phyloP scores from a whole-genome alignment of 2,888 invertebrate species.

The Polia nebulosa region DNA sequence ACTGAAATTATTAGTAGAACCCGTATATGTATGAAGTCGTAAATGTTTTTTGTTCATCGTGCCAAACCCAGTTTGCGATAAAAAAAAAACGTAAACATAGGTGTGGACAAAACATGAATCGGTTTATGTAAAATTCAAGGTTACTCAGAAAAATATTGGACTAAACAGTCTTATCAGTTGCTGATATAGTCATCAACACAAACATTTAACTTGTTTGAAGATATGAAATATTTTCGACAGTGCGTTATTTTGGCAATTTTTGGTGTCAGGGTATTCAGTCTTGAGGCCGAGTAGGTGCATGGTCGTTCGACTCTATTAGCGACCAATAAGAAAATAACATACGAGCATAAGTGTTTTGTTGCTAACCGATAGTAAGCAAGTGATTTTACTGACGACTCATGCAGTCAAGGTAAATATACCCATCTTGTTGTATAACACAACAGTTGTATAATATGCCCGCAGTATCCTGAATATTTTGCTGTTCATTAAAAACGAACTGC shows the following conservation, averaged over 20 bases:
- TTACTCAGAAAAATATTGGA: constrained; percentile 71
- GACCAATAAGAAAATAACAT: constrained; percentile 58
- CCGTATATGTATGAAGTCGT: constrained; percentile 5
- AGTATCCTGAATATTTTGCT: constrained; percentile 42
- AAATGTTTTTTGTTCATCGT: constrained; percentile 53
- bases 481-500: constrained; percentile 1
- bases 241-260: constrained; percentile 60
- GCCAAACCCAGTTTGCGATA: constrained; percentile 70
- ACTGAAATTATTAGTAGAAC: constrained; percentile 13
- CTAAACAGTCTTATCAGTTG: constrained; percentile 73
- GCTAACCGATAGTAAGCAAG: constrained; percentile 68
- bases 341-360: constrained; percentile 61
- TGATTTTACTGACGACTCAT: constrained; percentile 69
- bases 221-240: constrained; percentile 64
- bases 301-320: constrained; percentile 45
- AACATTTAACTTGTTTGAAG: constrained; percentile 63
- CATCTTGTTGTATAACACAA: constrained; percentile 70
- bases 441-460: constrained; percentile 44
- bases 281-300: constrained; percentile 57
- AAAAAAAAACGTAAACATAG: constrained; percentile 82
- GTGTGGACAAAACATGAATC: constrained; percentile 74
- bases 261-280: constrained; percentile 59
- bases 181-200: constrained; percentile 65
- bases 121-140: constrained; percentile 79
- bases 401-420: constrained; percentile 73